These are phyloP conservation scores for Myiothlypis chrysogaster DNA, from an alignment of 2,797 vertebrate species.

Conservation along the genomic window DNA sequence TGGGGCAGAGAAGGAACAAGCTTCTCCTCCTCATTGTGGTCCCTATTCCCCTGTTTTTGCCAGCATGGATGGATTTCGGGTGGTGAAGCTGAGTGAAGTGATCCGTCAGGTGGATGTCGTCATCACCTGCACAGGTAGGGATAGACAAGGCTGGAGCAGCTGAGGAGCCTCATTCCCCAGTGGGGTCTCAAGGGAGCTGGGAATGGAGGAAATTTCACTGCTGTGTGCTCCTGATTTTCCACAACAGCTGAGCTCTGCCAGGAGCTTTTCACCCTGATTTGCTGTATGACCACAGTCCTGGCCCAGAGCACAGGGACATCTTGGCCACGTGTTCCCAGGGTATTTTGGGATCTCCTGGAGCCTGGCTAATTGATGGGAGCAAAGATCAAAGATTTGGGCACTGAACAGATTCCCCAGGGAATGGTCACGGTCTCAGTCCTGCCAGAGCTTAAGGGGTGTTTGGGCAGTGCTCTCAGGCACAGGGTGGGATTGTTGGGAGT, in stretches of 20 bases:
- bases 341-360: neutral
- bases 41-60: constrained; percentile 28
- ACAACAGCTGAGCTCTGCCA: neutral
- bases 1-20: neutral
- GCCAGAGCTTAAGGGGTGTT: neutral
- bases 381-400: neutral
- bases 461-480: neutral
- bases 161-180: neutral
- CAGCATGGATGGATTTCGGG: constrained; percentile 98
- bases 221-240: neutral
- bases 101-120: constrained; percentile 97
- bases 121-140: constrained; percentile 96
- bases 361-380: neutral
- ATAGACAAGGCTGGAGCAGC: neutral
- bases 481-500: neutral
- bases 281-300: neutral
- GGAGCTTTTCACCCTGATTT: neutral
- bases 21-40: neutral
- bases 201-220: neutral
- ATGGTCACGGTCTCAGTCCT: neutral
- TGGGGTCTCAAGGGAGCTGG: neutral
- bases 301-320: neutral
- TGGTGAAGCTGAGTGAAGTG: constrained; percentile 96
- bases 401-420: neutral
- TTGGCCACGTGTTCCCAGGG: neutral